Percentiles rank a stretch among this genome's conserved stretches.
Evolutionary conservation across 2,888 invertebrate species (phyloP).

Genomic region (Cabera pusaria): DNA sequence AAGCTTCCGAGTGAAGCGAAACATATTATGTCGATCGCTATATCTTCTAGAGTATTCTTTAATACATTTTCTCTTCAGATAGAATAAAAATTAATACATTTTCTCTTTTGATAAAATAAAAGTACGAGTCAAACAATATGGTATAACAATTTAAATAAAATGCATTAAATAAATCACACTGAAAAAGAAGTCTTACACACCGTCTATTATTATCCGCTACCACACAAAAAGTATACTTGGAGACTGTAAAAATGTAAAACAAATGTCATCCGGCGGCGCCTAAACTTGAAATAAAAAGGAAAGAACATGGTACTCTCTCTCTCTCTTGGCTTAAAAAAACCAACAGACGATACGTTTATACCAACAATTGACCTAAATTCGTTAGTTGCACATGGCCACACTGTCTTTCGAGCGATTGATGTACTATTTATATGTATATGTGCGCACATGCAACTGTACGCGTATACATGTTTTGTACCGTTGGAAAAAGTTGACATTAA

Average conservation of each 20-base stretch:
- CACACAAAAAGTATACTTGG: too few species aligned
- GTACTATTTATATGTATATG: constrained; percentile 30
- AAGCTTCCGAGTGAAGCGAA: too few species aligned
- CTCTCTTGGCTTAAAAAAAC: constrained; percentile 20
- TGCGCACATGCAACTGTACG: constrained; percentile 38
- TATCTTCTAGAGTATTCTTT: too few species aligned
- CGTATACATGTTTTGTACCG: constrained; percentile 39
- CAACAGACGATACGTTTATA: constrained; percentile 60
- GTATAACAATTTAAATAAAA: too few species aligned
- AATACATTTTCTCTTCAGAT: too few species aligned
- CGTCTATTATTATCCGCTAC: too few species aligned
- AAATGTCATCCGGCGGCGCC: constrained; percentile 41
- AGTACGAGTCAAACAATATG: too few species aligned
- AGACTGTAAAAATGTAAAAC: constrained; percentile 6
- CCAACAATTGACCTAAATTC: constrained; percentile 77
- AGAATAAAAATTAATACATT: too few species aligned
- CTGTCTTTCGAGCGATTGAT: constrained; percentile 46
- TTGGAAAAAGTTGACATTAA: constrained; percentile 25
- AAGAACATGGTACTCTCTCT: constrained; percentile 45
- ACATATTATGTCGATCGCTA: too few species aligned
- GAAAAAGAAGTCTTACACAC: too few species aligned
- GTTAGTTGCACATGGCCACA: constrained; percentile 56
- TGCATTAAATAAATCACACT: too few species aligned
- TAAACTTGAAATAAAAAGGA: constrained; percentile 44
- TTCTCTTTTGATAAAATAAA: too few species aligned